Base-by-base conservation (phyloP, 1,140 invertebrate species). In the Rhyacophila brunnea region DNA sequence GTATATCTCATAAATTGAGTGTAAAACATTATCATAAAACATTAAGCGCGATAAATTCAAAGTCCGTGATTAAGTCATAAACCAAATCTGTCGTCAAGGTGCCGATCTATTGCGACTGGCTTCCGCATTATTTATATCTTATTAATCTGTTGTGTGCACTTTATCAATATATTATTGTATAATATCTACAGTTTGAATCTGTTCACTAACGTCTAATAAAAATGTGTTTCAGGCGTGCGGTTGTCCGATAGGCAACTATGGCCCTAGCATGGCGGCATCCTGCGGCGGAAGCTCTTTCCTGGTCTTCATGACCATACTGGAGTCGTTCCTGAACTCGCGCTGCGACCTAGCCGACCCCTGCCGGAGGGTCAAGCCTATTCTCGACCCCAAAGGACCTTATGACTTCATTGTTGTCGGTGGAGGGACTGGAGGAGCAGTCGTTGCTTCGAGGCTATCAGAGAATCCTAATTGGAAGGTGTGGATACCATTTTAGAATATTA, bases 341-440 rank as follows among this genome's bases (percentile, higher is more conserved):
- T 92, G 90, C 68, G 90, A 92, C 67, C 78, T 92, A 20, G 68
- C 72, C 0, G 77, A 65, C 50, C 63, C 58, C 10, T 70, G 73
- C 40, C 36, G 52, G 13, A 5, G 64, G 14, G 14, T 62, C 6
- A 34, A 14, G n/a, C 44, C 63, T 11, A 28, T n/a, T 1, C 0
- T 3, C 3, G 11, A 11, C 20, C 58, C 50, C 11, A 73, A 80
- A 0, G 66, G 75, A 0, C 83, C 82, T 28, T 93, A 93, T 60
- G 90, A 93, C 67, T 92, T 92, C 57, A 80, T 92, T 0, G 82
- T 91, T 0, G 75, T 92, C 0, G 91, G 91, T 0, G 87, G 83
- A 5, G 95, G 95, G 0, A 91, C 92, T 0, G 92, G 91, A 1
- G 95, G 95, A 0, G 81, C 87, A 1, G 92, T 96, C 0, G 66